Base-by-base conservation (phyloP, 2,797 vertebrate genomes). In the Sphenopsis melanotis region DNA sequence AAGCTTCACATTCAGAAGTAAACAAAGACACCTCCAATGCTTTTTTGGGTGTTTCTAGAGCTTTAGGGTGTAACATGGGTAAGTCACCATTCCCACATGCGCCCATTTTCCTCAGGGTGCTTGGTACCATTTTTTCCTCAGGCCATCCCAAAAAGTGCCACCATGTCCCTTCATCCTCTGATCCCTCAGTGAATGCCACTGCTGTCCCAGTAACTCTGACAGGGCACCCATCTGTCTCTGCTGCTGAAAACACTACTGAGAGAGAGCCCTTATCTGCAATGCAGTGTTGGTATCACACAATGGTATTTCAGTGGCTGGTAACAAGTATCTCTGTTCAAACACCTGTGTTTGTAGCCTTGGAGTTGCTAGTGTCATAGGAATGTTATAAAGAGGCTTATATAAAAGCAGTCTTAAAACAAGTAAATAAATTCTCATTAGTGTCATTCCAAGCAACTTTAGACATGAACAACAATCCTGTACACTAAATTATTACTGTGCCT, bases 371-470 rank as follows among this genome's bases (percentile, higher is more conserved):
- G 20, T 81, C 56, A 85, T 11, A 85, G 61, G 52, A 78, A 87
- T 46, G 29, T 71, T 77, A 84, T 41, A 77, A 83, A 71, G 2
- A 81, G 16, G 20, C 42, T 75, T 76, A 81, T 59, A 63, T 53
- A 93, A 94, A 93, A 81, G 47, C 72, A 90, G 37, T 61, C 64
- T 76, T 90, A 74, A 82, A 87, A 36, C 9, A 63, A 87, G 83
- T 32, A 52, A 90, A 91, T 32, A 44, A 80, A 77, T 55, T 36
- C 72, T 44, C 74, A 69, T 26, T 41, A 68, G 22, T 53, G 34
- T 42, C 39, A 70, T 60, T 87, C 50, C 2, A 2, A 69, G 36
- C 63, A 79, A 78, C 29, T 42, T 23, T 18, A 57, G 30, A 50
- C 27, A 23, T 4, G 2, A 36, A 14, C 20, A 55, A 71, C 0